Evolutionary conservation across 2,113 vertebrate genomes (phyloP).

Genomic region (Bufo bufo): DNA sequence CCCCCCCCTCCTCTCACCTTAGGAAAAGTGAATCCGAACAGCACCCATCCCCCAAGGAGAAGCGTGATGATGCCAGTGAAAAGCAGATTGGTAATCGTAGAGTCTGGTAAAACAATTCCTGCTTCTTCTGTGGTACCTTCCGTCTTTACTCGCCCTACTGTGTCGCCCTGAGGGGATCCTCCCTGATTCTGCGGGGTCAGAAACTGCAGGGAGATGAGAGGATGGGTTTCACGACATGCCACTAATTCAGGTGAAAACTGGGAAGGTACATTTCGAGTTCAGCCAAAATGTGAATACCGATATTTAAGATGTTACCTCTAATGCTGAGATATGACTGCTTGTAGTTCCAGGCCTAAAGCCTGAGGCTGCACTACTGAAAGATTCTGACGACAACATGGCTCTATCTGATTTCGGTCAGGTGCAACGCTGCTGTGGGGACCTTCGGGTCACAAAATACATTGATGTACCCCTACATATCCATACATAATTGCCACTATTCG

Average conservation of each 20-base stretch:
- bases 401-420: neutral
- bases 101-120: conserved; percentile 61
- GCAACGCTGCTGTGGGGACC: neutral
- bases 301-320: neutral
- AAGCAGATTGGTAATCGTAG: conserved; percentile 74
- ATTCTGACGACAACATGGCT: neutral
- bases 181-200: conserved; percentile 54
- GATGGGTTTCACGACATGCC: neutral
- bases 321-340: neutral
- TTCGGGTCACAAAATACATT: no score
- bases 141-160: neutral
- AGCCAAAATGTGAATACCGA: neutral
- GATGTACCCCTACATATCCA: no score
- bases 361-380: neutral
- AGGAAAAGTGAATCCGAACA: conserved; percentile 74
- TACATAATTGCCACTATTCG: no score
- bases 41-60: conserved; percentile 83
- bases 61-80: conserved; percentile 70
- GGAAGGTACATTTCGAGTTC: neutral
- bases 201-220: conserved; percentile 62
- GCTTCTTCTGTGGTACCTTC: conserved; percentile 29
- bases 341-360: neutral
- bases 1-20: conserved; percentile 63
- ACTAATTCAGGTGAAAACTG: neutral
- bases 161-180: conserved; percentile 9